Evolutionary conservation across 2,113 vertebrate species (phyloP), one percentile per base, ranked within the genome.

Genomic region (Myiozetetes cayanensis): DNA sequence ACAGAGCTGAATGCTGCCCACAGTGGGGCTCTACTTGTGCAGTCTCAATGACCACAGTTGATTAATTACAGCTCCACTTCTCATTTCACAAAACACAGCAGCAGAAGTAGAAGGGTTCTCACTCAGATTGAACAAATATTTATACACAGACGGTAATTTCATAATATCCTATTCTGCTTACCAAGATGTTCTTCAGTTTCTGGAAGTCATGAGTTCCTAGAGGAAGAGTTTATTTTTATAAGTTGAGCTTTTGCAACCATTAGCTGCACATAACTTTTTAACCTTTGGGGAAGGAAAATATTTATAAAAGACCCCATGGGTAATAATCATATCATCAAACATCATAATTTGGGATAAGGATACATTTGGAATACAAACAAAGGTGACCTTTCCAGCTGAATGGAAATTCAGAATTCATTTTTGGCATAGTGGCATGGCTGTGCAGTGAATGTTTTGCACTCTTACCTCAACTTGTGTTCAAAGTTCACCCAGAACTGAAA

Each of bases 91-190:
- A 74, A 92, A 89, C 0, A 1, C 43, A 91, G 55, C 76, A 84
- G n/a, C 61, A 58, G 44, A 21, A 93, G 9, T 23, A 74, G 66
- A 77, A 95, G 31, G 50, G 58, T 85, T 94, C 77, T 87, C 44
- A 61, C 35, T 86, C n/a, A 55, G 46, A 65, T 73, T 91, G 58
- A 76, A 53, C 75, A 96, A 96, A 94, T 94, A 89, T 97, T 97
- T 97, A 66, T 88, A 67, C n/a, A 58, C 12, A 50, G 49, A 70
- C 65, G 44, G 31, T 82, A 16, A 80, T 95, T 96, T 97, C 94
- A 91, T 81, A 93, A 96, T 70, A 81, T 71, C 55, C 72, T 67
- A 8, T 80, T 90, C 41, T 77, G 82, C 85, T 96, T 95, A 93
- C 68, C 82, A 94, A 78, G 73, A 90, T 92, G 94, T 91, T 96